Conservation (phyloP, 2,888 invertebrate genomes). For the Suillia variegata region DNA sequence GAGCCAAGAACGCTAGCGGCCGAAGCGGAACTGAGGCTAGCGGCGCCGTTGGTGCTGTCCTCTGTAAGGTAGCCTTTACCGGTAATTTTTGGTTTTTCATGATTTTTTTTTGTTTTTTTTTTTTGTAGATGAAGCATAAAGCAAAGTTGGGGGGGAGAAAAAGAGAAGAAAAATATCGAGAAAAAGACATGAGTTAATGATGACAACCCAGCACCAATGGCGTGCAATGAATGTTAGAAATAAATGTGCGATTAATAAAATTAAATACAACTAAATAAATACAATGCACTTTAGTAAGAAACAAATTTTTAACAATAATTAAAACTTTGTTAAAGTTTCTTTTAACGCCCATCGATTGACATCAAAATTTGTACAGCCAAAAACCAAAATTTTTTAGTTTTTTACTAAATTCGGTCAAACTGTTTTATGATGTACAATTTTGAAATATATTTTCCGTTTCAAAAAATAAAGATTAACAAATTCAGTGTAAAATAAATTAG, state of each 20-base stretch:
- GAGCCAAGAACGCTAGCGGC: no score
- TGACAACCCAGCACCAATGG: neutral
- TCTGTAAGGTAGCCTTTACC: constrained; percentile 61
- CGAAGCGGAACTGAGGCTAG: constrained; percentile 10
- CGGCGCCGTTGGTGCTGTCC: constrained; percentile 49
- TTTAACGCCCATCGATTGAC: no score
- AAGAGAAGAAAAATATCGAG: constrained; percentile 9
- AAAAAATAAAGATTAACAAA: no score
- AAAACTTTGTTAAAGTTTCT: no score
- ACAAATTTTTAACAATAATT: no score
- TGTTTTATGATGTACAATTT: no score
- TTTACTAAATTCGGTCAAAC: neutral
- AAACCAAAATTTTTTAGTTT: no score
- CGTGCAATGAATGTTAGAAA: neutral
- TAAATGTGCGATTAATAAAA: constrained; percentile 2
- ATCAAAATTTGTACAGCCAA: no score
- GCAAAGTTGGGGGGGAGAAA: neutral
- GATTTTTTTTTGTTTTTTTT: constrained; percentile 21
- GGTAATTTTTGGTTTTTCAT: constrained; percentile 32
- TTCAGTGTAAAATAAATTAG: no score
- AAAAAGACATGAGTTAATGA: constrained; percentile 7
- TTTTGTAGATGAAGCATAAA: constrained; percentile 20
- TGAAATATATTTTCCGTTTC: no score
- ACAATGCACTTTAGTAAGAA: no score
- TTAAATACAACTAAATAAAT: neutral